Evolutionary conservation across 2,797 vertebrate species (phyloP).

Genomic region (Chromobotia macracanthus): DNA sequence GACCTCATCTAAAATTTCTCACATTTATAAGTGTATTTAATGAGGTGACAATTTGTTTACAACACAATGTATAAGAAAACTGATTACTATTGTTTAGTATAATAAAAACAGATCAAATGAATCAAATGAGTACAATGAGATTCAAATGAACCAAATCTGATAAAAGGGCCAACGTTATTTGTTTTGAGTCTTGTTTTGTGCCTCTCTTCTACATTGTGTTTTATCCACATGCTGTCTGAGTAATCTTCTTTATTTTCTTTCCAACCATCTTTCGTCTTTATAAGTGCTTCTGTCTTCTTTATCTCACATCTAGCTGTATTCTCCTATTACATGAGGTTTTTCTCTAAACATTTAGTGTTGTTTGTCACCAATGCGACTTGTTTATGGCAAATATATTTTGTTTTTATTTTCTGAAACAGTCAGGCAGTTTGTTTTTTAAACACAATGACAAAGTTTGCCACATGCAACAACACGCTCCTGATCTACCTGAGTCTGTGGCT

Average conservation of each 20-base stretch:
- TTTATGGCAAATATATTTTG: neutral
- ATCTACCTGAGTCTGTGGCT: constrained; percentile 5
- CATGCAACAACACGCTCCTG: neutral
- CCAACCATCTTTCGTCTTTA: constrained; percentile 13
- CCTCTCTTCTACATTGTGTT: neutral
- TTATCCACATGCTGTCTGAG: constrained; percentile 14
- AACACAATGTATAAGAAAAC: neutral
- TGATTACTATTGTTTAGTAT: no score
- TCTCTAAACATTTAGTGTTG: constrained; percentile 10
- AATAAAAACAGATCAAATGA: no score
- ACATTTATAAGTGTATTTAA: neutral
- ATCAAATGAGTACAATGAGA: no score
- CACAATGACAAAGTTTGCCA: constrained; percentile 18
- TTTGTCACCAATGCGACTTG: neutral
- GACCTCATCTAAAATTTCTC: neutral
- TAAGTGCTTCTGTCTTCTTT: neutral
- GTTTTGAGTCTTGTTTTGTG: neutral
- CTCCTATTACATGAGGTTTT: constrained; percentile 11
- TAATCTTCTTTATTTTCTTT: constrained; percentile 4
- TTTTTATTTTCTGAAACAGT: neutral
- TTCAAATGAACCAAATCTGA: no score
- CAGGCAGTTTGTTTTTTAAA: neutral
- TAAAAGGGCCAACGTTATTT: no score
- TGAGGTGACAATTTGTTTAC: neutral
- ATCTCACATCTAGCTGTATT: constrained; percentile 5